Percentiles rank a stretch among this genome's conserved stretches.
Evolutionary conservation across 2,797 vertebrate genomes (phyloP).

Genomic region (Numenius phaeopus): DNA sequence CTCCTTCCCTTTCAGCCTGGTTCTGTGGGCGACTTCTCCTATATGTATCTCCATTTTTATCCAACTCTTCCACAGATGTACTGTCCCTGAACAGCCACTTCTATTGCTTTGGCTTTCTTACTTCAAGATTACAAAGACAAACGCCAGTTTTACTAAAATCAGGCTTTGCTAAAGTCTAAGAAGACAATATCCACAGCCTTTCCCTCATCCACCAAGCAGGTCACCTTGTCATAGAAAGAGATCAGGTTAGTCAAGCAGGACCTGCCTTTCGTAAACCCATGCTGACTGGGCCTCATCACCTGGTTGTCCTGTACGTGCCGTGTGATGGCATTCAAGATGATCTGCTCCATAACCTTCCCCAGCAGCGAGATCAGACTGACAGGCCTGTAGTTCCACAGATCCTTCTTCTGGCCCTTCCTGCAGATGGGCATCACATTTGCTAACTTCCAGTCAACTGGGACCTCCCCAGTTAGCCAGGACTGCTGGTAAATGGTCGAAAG

Average conservation of each 20-base stretch:
- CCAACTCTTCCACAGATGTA: neutral
- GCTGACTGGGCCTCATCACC: neutral
- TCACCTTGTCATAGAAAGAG: neutral
- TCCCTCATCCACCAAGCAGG: neutral
- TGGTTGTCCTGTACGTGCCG: neutral
- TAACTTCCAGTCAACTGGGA: neutral
- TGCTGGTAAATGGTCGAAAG: neutral
- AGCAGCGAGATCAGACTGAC: neutral
- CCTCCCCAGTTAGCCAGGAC: neutral
- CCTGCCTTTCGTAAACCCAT: neutral
- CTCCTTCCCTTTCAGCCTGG: too few species aligned
- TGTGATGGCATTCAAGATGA: neutral
- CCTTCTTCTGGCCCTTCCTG: neutral
- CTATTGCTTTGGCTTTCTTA: neutral
- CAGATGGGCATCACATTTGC: neutral
- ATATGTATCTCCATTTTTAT: neutral
- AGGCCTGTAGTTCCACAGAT: neutral
- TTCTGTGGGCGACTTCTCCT: neutral
- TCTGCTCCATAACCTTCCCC: neutral
- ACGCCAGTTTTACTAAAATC: neutral
- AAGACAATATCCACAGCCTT: neutral
- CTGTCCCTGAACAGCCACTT: neutral
- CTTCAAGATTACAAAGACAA: neutral
- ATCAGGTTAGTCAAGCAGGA: neutral
- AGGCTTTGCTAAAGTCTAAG: neutral